A percentile compares a stretch with the other conserved stretches of the same genome.
phyloP scores from a whole-genome alignment of 2,888 invertebrate species.

The Alentia gelatinosa region DNA sequence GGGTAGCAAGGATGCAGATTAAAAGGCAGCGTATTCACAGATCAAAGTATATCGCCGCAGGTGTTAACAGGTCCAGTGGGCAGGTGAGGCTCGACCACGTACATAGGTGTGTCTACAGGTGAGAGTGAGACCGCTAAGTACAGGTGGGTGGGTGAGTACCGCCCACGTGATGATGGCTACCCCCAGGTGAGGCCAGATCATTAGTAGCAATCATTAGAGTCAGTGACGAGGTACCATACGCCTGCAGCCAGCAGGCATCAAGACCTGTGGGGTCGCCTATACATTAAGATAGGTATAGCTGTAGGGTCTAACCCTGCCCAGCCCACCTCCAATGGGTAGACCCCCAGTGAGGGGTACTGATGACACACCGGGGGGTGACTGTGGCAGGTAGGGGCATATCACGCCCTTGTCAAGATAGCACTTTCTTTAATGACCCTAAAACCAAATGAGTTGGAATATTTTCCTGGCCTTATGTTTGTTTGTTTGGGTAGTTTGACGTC shows the following conservation, averaged over 20 bases:
- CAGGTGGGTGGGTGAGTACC: background rate
- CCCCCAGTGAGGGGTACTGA: slow-evolving; percentile 2
- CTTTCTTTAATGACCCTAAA: background rate
- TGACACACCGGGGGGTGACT: background rate
- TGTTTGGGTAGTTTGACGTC: too few relatives aligned
- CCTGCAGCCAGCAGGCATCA: background rate
- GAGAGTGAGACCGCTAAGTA: slow-evolving; percentile 8
- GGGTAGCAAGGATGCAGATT: background rate
- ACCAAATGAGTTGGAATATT: too few relatives aligned
- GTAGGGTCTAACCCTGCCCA: background rate
- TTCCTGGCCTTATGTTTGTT: too few relatives aligned
- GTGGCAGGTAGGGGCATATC: background rate
- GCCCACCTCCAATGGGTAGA: background rate
- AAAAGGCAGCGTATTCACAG: background rate
- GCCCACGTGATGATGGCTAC: slow-evolving; percentile 26
- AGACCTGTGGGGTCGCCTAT: background rate
- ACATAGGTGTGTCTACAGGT: slow-evolving; percentile 15
- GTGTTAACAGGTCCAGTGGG: background rate
- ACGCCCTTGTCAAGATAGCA: background rate
- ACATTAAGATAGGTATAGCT: background rate
- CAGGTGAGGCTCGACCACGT: background rate
- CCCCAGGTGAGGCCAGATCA: slow-evolving; percentile 24
- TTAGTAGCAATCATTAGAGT: slow-evolving; percentile 25
- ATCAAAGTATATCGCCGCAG: slow-evolving; percentile 1
- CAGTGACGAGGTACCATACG: background rate